Conservation (phyloP, 2,113 vertebrate species). For the Chitala chitala region DNA sequence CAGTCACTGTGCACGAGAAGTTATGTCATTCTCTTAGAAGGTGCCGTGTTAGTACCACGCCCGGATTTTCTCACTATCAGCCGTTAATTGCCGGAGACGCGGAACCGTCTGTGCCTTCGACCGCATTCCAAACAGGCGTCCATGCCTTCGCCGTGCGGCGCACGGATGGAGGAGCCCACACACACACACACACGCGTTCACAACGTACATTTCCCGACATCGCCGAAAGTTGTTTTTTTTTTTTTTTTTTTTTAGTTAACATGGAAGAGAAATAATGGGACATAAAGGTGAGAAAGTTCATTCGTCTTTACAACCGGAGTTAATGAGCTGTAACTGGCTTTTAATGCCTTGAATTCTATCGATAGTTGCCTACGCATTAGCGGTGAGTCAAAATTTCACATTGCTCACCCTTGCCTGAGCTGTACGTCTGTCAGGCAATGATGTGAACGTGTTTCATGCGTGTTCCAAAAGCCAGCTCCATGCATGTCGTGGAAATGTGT, state of each 20-base stretch:
- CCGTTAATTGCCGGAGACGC: conserved; percentile 19
- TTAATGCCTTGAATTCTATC: conserved; percentile 8
- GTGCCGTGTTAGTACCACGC: neutral
- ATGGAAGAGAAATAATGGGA: no score
- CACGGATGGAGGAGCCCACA: neutral
- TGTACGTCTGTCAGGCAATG: conserved; percentile 10
- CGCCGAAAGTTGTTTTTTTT: neutral
- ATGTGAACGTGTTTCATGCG: neutral
- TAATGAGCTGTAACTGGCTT: conserved; percentile 22
- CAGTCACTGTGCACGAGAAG: neutral
- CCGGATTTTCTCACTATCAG: neutral
- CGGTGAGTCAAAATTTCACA: conserved; percentile 20
- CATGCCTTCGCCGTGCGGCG: neutral
- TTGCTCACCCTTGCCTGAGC: conserved; percentile 15
- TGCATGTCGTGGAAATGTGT: conserved; percentile 3
- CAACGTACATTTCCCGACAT: neutral
- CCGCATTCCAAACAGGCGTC: neutral
- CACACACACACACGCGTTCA: neutral
- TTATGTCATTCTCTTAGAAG: neutral
- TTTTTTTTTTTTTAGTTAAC: no score
- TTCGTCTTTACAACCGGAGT: neutral
- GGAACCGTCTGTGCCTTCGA: neutral
- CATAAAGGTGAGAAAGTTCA: conserved; percentile 3
- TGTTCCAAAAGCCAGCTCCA: neutral
- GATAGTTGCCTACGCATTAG: conserved; percentile 20